Percentiles rank a stretch among this genome's conserved stretches.
These are phyloP conservation scores for Drosophila koepferae DNA, from an alignment of 2,888 invertebrate genomes.

Conservation along the genomic window DNA sequence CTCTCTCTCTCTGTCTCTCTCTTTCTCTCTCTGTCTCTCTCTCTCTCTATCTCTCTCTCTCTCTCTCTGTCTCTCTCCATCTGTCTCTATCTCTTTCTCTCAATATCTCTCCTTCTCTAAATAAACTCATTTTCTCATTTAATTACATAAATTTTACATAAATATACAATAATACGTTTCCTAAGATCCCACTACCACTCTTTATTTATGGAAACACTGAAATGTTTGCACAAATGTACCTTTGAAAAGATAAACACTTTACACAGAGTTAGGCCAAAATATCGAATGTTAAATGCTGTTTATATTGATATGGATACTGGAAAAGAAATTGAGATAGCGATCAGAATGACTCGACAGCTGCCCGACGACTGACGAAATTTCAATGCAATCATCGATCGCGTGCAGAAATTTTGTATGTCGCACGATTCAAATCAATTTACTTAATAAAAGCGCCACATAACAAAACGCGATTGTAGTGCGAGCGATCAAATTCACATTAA, in stretches of 20 bases:
- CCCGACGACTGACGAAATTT: slow-evolving; percentile 44
- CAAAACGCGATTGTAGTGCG: slow-evolving; percentile 61
- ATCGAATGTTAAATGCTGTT: slow-evolving; percentile 10
- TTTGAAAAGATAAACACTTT: slow-evolving; percentile 7
- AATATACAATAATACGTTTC: too few species aligned
- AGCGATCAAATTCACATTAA: slow-evolving; percentile 29
- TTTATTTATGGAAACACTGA: not conserved
- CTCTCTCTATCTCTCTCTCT: not conserved
- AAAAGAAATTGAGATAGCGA: slow-evolving; percentile 6
- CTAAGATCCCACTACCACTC: not conserved
- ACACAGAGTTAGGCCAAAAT: slow-evolving; percentile 4
- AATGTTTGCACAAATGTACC: slow-evolving; percentile 63
- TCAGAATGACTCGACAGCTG: slow-evolving; percentile 39
- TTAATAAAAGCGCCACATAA: slow-evolving; percentile 37
- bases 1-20: too few species aligned
- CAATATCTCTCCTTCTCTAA: not conserved
- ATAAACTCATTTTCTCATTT: too few species aligned
- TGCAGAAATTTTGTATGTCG: slow-evolving; percentile 48
- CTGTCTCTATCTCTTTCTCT: not conserved
- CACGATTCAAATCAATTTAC: slow-evolving; percentile 58
- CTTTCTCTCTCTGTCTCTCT: too few species aligned
- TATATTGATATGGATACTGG: not conserved
- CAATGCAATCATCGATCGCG: slow-evolving; percentile 50
- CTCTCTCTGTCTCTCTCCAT: not conserved
- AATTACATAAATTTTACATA: too few species aligned